Evolutionary conservation across 2,113 vertebrate genomes (phyloP).

Genomic region (Hypocryptadius cinnamomeus): DNA sequence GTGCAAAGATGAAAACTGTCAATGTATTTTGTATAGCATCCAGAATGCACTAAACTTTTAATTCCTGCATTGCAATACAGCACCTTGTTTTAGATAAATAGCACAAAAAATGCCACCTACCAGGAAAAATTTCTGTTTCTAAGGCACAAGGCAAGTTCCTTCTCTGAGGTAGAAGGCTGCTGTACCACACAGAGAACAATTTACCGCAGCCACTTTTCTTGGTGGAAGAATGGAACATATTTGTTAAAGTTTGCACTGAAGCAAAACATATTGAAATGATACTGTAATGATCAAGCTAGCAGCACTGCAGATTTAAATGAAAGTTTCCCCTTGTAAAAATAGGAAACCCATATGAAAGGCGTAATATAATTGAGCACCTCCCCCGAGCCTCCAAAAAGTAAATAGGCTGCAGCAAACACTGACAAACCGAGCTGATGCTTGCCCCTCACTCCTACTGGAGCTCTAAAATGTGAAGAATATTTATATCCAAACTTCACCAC

Average conservation of each 20-base stretch:
- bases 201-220: neutral
- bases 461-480: neutral
- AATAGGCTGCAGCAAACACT: neutral
- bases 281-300: neutral
- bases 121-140: neutral
- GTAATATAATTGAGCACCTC: neutral
- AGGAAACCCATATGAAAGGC: neutral
- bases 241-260: neutral
- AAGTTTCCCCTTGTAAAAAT: slow-evolving; percentile 19
- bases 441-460: neutral
- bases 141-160: neutral
- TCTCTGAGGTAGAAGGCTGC: neutral
- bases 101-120: neutral
- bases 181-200: neutral
- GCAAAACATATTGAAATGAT: neutral
- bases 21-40: neutral
- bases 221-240: neutral
- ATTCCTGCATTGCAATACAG: neutral
- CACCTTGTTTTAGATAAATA: neutral
- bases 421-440: neutral
- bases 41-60: neutral
- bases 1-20: neutral
- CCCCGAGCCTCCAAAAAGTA: neutral
- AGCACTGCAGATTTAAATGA: neutral
- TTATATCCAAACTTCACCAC: neutral